Percentiles rank a stretch among this genome's conserved stretches.
phyloP scores from a whole-genome alignment of 2,888 invertebrate genomes.

The Tridacna crocea region DNA sequence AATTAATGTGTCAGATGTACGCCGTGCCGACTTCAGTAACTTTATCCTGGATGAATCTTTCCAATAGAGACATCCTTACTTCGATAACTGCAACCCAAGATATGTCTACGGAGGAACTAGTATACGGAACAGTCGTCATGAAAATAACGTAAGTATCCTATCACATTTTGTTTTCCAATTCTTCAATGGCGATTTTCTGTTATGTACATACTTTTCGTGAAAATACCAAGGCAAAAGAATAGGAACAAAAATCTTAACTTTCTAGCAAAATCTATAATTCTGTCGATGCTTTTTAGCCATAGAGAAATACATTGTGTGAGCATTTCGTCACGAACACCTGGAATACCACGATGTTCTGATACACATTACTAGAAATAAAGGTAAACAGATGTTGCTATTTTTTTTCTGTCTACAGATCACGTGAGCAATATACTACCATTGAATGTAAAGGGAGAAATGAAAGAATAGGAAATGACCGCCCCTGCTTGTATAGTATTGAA shows the following conservation, averaged over 20 bases:
- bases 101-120: constrained; percentile 8
- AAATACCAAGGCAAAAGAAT: no score
- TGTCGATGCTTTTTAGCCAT: no score
- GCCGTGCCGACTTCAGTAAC: constrained; percentile 44
- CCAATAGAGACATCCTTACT: constrained; percentile 27
- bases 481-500: constrained; percentile 22
- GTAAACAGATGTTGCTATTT: no score
- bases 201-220: no score
- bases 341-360: no score
- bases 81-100: constrained; percentile 1
- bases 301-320: no score
- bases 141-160: constrained; percentile 35
- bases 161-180: no score
- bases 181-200: no score
- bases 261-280: no score
- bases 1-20: constrained; percentile 42
- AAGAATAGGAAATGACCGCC: neutral
- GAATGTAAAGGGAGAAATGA: constrained; percentile 29
- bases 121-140: constrained; percentile 30
- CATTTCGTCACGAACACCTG: no score
- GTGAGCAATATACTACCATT: constrained; percentile 18
- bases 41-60: constrained; percentile 48
- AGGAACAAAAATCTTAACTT: no score
- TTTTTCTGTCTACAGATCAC: constrained; percentile 6
- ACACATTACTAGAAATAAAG: no score